Evolutionary conservation across 1,140 invertebrate species (phyloP).

Genomic region (Aethina tumida): DNA sequence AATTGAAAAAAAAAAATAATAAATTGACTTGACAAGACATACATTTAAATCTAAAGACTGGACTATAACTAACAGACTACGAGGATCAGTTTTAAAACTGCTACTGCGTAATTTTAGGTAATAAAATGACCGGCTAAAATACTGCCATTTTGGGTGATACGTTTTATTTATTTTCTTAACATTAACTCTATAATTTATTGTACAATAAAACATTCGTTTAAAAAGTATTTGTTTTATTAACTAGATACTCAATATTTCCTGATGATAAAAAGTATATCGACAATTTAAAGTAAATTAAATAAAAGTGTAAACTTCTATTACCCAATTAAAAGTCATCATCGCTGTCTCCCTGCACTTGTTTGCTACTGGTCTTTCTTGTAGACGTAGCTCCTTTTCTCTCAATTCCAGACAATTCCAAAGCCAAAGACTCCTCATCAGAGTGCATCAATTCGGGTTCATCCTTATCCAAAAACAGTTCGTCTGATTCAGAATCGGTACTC

Average conservation of each 20-base stretch:
- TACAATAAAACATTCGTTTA: no score
- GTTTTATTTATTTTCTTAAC: constrained; percentile 11
- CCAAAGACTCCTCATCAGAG: constrained; percentile 34
- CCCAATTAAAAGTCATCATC: constrained; percentile 34
- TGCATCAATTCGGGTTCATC: constrained; percentile 34
- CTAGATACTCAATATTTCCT: no score
- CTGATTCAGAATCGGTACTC: constrained; percentile 31
- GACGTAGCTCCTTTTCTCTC: constrained; percentile 25
- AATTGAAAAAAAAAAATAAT: constrained; percentile 6
- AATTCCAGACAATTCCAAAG: constrained; percentile 25
- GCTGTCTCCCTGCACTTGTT: constrained; percentile 26
- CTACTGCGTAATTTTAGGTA: constrained; percentile 4
- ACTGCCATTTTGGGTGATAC: constrained; percentile 20
- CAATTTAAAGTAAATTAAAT: no score
- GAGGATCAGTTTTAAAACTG: constrained; percentile 3
- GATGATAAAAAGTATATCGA: no score
- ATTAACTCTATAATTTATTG: no score
- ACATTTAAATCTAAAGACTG: constrained; percentile 1
- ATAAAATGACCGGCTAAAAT: constrained; percentile 13
- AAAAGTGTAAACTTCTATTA: constrained; percentile 3
- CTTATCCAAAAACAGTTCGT: constrained; percentile 33
- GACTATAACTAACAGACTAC: not conserved
- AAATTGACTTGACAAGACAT: constrained; percentile 3
- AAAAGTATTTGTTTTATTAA: no score
- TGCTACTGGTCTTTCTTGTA: constrained; percentile 19